Conservation (phyloP, 2,888 invertebrate species). For the Chromoteleia sp. region DNA sequence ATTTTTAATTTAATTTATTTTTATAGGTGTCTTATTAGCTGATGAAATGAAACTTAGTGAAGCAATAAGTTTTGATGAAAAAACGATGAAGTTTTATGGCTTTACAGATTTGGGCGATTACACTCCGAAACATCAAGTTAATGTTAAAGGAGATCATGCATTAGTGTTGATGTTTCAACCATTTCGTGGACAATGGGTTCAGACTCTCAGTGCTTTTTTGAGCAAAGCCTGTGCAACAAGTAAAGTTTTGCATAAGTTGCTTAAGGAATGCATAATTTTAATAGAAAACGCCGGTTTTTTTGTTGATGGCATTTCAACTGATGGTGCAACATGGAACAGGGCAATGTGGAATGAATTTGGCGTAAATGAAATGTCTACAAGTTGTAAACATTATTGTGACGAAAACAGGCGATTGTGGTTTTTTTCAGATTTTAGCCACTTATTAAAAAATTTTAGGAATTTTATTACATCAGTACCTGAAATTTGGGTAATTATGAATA, state of each 20-base stretch:
- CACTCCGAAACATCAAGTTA: conserved; percentile 70
- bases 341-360: conserved; percentile 53
- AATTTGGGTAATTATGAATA: conserved; percentile 55
- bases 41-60: conserved; percentile 74
- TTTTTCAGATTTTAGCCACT: conserved; percentile 51
- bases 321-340: conserved; percentile 73
- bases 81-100: conserved; percentile 64
- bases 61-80: conserved; percentile 66
- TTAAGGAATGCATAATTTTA: conserved; percentile 73
- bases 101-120: conserved; percentile 72
- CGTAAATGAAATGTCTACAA: neutral
- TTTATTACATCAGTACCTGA: conserved; percentile 26
- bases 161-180: conserved; percentile 75
- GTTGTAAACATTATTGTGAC: conserved; percentile 30
- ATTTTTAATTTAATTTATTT: too few species aligned
- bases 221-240: conserved; percentile 72
- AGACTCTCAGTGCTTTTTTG: conserved; percentile 68
- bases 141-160: conserved; percentile 73
- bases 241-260: conserved; percentile 70
- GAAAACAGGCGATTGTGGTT: conserved; percentile 48
- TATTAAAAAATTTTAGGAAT: conserved; percentile 51
- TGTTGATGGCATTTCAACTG: conserved; percentile 70
- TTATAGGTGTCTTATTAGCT: conserved; percentile 40
- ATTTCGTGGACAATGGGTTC: conserved; percentile 55
- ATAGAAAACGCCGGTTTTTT: conserved; percentile 70